A percentile compares a stretch with the other conserved stretches of the same genome.
phyloP scores from a whole-genome alignment of 2,113 vertebrate genomes.

The Oreochromis aureus region DNA sequence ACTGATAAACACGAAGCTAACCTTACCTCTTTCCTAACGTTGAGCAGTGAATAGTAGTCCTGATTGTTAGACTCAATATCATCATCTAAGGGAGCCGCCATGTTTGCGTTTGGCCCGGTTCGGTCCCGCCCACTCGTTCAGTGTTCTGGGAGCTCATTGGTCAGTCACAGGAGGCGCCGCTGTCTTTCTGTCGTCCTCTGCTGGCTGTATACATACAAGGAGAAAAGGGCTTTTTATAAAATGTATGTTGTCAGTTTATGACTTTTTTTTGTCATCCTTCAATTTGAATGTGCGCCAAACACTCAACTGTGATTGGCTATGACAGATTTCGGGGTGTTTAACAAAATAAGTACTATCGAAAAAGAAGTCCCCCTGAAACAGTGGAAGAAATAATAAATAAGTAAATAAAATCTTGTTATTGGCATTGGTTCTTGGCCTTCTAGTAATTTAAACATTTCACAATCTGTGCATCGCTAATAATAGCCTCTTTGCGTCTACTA shows the following conservation, averaged over 20 bases:
- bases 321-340: background rate
- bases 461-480: background rate
- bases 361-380: background rate
- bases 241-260: background rate
- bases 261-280: background rate
- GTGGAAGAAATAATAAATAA: background rate
- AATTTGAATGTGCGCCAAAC: background rate
- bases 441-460: background rate
- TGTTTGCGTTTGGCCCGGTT: constrained; percentile 76
- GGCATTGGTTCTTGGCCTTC: background rate
- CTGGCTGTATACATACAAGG: background rate
- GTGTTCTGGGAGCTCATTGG: constrained; percentile 37
- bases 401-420: background rate
- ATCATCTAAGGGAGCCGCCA: constrained; percentile 89
- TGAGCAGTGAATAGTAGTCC: constrained; percentile 89
- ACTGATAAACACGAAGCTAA: background rate
- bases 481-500: background rate
- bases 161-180: background rate
- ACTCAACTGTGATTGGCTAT: background rate
- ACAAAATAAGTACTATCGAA: background rate
- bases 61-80: constrained; percentile 84
- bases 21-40: constrained; percentile 89
- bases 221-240: background rate
- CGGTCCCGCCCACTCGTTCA: constrained; percentile 53
- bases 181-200: constrained; percentile 10